phyloP scores from a whole-genome alignment of 2,888 invertebrate species.

The Brenthis ino region DNA sequence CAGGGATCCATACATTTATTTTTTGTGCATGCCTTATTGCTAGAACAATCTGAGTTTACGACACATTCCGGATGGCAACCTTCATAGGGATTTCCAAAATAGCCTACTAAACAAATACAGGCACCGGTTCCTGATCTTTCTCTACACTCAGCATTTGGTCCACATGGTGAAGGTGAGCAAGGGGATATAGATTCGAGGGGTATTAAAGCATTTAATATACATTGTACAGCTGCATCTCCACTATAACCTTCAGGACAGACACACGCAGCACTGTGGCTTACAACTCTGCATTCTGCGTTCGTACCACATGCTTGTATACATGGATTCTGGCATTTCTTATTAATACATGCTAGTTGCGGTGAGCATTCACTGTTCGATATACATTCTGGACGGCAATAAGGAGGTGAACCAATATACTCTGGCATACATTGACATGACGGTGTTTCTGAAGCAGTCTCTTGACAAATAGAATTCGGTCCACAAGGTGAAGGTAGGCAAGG shows the following conservation, averaged over 20 bases:
- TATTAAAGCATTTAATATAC: constrained; percentile 59
- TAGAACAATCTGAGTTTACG: constrained; percentile 87
- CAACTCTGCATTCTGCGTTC: constrained; percentile 88
- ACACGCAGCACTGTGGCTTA: constrained; percentile 89
- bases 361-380: constrained; percentile 87
- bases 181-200: constrained; percentile 71
- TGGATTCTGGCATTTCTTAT: constrained; percentile 89
- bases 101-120: constrained; percentile 87
- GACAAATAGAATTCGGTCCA: constrained; percentile 87
- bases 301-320: constrained; percentile 88
- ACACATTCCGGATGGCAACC: constrained; percentile 89
- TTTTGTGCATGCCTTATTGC: constrained; percentile 86
- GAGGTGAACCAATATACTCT: constrained; percentile 86
- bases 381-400: constrained; percentile 89
- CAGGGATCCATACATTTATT: constrained; percentile 90
- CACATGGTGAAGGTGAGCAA: constrained; percentile 84
- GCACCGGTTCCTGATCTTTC: constrained; percentile 83
- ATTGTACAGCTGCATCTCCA: constrained; percentile 89
- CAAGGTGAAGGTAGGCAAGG: constrained; percentile 90
- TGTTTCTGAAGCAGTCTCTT: constrained; percentile 75
- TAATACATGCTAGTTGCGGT: constrained; percentile 86
- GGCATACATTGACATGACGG: constrained; percentile 88
- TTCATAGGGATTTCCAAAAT: constrained; percentile 91
- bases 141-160: constrained; percentile 84
- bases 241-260: constrained; percentile 85